Percentiles rank a stretch among this genome's conserved stretches.
Evolutionary conservation across 2,888 invertebrate species (phyloP).

Genomic region (Acrobasis consociella): DNA sequence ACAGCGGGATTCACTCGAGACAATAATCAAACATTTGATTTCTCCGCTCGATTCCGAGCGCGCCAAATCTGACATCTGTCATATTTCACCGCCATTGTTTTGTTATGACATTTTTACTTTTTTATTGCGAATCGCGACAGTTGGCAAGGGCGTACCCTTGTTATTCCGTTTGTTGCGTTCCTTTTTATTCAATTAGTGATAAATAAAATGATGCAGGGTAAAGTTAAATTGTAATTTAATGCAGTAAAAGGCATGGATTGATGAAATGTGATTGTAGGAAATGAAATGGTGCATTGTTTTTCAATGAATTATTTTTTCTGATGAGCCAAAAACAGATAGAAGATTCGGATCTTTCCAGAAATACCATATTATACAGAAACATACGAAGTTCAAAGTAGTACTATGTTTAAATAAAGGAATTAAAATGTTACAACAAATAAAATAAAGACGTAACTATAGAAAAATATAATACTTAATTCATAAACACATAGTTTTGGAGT

Average conservation of each 20-base stretch:
- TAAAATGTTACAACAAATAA: too few species aligned
- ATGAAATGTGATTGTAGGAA: background rate
- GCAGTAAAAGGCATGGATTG: background rate
- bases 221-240: constrained; percentile 20
- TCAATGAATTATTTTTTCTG: background rate
- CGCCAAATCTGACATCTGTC: constrained; percentile 76
- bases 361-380: too few species aligned
- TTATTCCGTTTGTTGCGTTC: constrained; percentile 52
- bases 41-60: constrained; percentile 37
- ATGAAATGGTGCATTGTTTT: background rate
- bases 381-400: too few species aligned
- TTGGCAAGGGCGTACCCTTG: constrained; percentile 62
- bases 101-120: constrained; percentile 66
- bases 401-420: too few species aligned
- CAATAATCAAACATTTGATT: constrained; percentile 54
- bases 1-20: constrained; percentile 46
- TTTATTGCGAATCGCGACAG: constrained; percentile 52
- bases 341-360: too few species aligned
- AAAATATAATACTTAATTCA: too few species aligned
- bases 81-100: constrained; percentile 60
- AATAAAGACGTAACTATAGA: too few species aligned
- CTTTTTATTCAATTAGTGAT: constrained; percentile 59
- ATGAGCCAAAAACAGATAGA: background rate
- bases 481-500: too few species aligned
- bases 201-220: constrained; percentile 31